These are phyloP conservation scores for Tenualosa thibaudeaui DNA, from an alignment of 2,797 vertebrate genomes.

Conservation along the genomic window DNA sequence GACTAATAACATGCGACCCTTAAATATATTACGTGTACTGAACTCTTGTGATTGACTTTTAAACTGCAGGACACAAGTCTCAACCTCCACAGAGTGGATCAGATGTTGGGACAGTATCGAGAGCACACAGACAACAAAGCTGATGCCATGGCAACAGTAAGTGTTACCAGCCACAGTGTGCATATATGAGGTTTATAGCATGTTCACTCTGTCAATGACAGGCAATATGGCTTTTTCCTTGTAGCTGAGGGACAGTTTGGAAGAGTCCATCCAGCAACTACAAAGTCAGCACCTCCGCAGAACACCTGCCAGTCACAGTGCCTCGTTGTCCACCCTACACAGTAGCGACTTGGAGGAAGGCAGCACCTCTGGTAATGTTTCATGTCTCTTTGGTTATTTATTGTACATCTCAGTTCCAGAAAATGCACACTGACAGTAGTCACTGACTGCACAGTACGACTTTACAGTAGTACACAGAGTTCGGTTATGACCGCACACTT, in stretches of 20 bases:
- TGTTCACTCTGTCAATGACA: neutral
- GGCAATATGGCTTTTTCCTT: constrained; percentile 39
- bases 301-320: constrained; percentile 68
- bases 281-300: constrained; percentile 76
- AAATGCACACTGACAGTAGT: too few relatives aligned
- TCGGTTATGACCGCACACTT: neutral
- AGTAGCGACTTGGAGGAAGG: constrained; percentile 83
- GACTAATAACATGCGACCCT: neutral
- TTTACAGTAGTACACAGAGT: too few relatives aligned
- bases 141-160: constrained; percentile 84
- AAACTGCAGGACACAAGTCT: constrained; percentile 84
- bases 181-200: neutral
- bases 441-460: too few relatives aligned
- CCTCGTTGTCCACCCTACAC: constrained; percentile 82
- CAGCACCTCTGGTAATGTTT: constrained; percentile 72
- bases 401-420: too few relatives aligned
- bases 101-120: constrained; percentile 87
- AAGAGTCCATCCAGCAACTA: constrained; percentile 87
- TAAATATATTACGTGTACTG: neutral
- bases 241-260: constrained; percentile 88
- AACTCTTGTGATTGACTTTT: neutral
- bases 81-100: constrained; percentile 88
- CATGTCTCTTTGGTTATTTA: neutral
- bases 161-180: constrained; percentile 41
- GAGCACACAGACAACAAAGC: constrained; percentile 85